Evolutionary conservation across 2,797 vertebrate species (phyloP), one percentile per base, ranked within the genome.

Genomic region (Thunnus albacares): DNA sequence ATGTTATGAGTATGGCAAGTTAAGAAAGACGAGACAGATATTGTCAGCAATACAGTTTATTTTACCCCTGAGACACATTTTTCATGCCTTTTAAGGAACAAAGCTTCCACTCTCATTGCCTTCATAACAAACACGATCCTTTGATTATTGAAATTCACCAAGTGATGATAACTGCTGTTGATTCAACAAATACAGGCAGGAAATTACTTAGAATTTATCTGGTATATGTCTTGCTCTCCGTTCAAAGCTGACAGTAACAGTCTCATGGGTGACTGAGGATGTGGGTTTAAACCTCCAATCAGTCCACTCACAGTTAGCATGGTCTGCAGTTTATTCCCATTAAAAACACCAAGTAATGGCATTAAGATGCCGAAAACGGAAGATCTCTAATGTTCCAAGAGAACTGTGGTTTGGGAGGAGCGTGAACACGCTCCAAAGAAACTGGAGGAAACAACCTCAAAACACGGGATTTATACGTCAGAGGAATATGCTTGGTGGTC

Each of bases 81-180:
- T 74, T 33, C 61, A 35, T 67, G 38, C 55, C 66, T 75, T 75
- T 67, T 68, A 70, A 70, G 83, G 75, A 83, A 74, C 47, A 83
- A 86, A 81, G 62, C 9, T 0, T 76, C 66, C 70, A 1, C 14
- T 77, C 69, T 69, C 22, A 6, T 38, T 43, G 58, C 43, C 64
- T 78, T 79, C 81, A 81, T 63, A 84, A 85, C 85, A 89, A 85
- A 77, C 71, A 51, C 53, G 74, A 85, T 85, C 66, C 79, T 89
- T 68, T 81, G 82, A 80, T 83, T 89, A 75, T 73, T 85, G 64
- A 84, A 82, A 69, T 69, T 79, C 41, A 6, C 71, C 49, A 71
- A 63, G 58, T 60, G 64, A 76, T 62, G 80, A 87, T 75, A 85
- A 56, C 52, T 67, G 35, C 28, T 80, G 68, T 74, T 80, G 75